A percentile compares a stretch with the other conserved stretches of the same genome.
These are phyloP conservation scores for Latrodectus geometricus DNA, from an alignment of 1,140 invertebrate genomes.

Conservation along the genomic window DNA sequence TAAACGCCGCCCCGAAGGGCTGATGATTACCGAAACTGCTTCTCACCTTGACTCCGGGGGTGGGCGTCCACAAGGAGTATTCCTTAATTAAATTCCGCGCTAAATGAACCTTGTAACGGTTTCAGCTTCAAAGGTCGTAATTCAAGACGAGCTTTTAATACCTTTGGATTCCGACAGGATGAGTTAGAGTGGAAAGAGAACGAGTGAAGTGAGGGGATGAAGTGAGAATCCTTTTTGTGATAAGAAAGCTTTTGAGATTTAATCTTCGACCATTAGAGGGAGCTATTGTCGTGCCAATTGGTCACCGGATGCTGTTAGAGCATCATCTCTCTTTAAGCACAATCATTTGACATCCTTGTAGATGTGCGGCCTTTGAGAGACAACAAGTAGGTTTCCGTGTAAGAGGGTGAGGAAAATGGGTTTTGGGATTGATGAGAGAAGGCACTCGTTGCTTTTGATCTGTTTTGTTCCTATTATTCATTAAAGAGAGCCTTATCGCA, in stretches of 20 bases:
- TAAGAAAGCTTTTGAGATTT: conserved; percentile 35
- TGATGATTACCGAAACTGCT: no score
- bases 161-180: conserved; percentile 44
- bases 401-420: background rate
- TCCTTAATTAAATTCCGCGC: conserved; percentile 50
- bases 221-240: background rate
- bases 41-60: no score
- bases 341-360: background rate
- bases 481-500: no score
- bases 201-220: background rate
- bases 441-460: no score
- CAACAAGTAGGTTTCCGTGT: conserved; percentile 31
- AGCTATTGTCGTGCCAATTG: conserved; percentile 40
- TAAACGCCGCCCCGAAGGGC: no score
- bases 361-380: background rate
- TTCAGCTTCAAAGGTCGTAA: conserved; percentile 48
- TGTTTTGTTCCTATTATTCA: no score
- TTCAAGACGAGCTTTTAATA: conserved; percentile 51
- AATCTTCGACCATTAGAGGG: conserved; percentile 45
- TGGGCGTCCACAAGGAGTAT: background rate
- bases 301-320: conserved; percentile 11
- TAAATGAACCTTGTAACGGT: conserved; percentile 52
- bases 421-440: background rate
- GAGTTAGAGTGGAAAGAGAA: conserved; percentile 7
- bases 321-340: conserved; percentile 27